Conservation (phyloP, 2,888 invertebrate species). For the Lacanobia oleracea region DNA sequence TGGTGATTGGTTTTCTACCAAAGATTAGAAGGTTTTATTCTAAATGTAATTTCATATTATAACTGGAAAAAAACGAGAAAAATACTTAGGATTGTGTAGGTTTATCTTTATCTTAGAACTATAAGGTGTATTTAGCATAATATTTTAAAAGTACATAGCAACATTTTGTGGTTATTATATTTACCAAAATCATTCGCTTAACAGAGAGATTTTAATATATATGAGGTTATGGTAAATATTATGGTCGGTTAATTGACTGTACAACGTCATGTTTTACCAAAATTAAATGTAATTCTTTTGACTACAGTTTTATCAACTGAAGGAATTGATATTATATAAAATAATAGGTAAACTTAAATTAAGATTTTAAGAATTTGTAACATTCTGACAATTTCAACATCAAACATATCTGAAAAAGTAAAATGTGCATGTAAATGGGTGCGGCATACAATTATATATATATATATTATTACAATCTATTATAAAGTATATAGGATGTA, state of each 20-base stretch:
- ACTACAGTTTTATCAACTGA: constrained; percentile 75
- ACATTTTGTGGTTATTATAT: constrained; percentile 30
- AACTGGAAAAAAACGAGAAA: constrained; percentile 32
- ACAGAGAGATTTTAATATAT: constrained; percentile 16
- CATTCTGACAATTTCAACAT: constrained; percentile 53
- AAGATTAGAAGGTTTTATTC: constrained; percentile 61
- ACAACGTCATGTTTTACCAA: constrained; percentile 44
- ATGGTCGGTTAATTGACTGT: constrained; percentile 37
- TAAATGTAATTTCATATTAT: constrained; percentile 41
- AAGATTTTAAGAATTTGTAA: constrained; percentile 53
- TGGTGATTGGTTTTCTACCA: constrained; percentile 62
- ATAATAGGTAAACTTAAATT: constrained; percentile 55
- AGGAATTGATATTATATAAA: constrained; percentile 80
- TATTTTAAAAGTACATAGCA: constrained; percentile 50
- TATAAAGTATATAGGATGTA: constrained; percentile 28
- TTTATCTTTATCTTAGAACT: constrained; percentile 55
- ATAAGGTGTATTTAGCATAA: constrained; percentile 58
- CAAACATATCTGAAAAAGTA: constrained; percentile 63
- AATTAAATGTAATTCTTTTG: constrained; percentile 46
- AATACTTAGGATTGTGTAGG: constrained; percentile 53
- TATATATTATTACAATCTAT: constrained; percentile 36
- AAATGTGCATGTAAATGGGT: constrained; percentile 47
- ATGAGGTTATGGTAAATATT: constrained; percentile 47
- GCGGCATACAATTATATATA: constrained; percentile 35
- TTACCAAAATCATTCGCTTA: constrained; percentile 39